Percentiles rank a stretch among this genome's conserved stretches.
Conservation (phyloP, 2,113 vertebrate species). For the Cyprichromis sp. region DNA sequence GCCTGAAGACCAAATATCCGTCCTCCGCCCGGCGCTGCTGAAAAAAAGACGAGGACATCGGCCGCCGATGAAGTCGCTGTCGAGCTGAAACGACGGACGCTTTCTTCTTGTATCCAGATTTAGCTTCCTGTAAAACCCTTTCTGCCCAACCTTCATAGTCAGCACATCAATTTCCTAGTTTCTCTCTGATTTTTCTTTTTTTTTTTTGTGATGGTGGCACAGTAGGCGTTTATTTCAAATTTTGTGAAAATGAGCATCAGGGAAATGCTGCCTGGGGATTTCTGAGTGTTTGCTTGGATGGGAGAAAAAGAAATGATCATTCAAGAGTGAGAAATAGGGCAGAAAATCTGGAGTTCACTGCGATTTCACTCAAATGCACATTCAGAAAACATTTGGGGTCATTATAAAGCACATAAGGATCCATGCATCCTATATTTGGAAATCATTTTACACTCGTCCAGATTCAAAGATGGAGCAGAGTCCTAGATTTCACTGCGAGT, state of each 20-base stretch:
- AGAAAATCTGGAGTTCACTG: not conserved
- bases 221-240: not conserved
- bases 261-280: not conserved
- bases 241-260: not conserved
- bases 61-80: not conserved
- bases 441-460: not conserved
- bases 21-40: slow-evolving; percentile 78
- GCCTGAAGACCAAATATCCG: slow-evolving; percentile 83
- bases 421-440: not conserved
- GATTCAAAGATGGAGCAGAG: not conserved
- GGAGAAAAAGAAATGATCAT: not conserved
- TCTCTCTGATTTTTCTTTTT: not conserved
- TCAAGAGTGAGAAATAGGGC: not conserved
- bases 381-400: not conserved
- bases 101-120: not conserved
- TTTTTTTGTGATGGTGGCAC: not conserved
- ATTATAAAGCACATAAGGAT: not conserved
- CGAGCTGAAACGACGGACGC: not conserved
- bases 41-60: slow-evolving; percentile 1
- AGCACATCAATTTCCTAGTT: not conserved
- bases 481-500: not conserved
- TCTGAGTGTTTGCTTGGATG: not conserved
- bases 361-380: accelerated
- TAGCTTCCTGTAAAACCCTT: not conserved
- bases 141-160: not conserved